These are phyloP conservation scores for Cryptocephalus primarius DNA, from an alignment of 2,888 invertebrate genomes.

Conservation along the genomic window DNA sequence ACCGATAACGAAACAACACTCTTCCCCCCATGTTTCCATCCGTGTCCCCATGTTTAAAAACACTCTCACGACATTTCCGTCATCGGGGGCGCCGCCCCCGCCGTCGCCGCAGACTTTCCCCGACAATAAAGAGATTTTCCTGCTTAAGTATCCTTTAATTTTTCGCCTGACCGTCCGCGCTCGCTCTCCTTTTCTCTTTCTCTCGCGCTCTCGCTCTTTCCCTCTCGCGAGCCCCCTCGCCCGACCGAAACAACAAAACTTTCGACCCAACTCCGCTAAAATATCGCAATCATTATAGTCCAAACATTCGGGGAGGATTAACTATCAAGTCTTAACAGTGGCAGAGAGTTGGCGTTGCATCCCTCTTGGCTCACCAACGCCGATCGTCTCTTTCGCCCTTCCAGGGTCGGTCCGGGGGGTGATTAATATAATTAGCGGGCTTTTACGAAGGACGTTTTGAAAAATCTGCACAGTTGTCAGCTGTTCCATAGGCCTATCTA, in stretches of 20 bases:
- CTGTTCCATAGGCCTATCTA: too few relatives aligned
- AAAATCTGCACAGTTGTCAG: too few relatives aligned
- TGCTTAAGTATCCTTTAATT: slow-evolving; percentile 3
- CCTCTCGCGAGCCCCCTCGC: not conserved
- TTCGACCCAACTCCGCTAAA: slow-evolving; percentile 16
- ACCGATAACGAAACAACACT: too few relatives aligned
- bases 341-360: slow-evolving; percentile 12
- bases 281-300: slow-evolving; percentile 29
- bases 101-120: too few relatives aligned
- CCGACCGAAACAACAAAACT: slow-evolving; percentile 5
- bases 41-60: too few relatives aligned
- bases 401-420: not conserved
- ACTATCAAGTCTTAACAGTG: slow-evolving; percentile 26
- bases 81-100: too few relatives aligned
- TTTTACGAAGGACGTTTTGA: too few relatives aligned
- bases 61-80: too few relatives aligned
- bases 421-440: too few relatives aligned
- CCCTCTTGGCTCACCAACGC: slow-evolving; percentile 1
- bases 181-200: too few relatives aligned
- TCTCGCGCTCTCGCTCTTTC: not conserved
- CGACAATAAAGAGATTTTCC: not conserved
- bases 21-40: too few relatives aligned
- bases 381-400: slow-evolving; percentile 5
- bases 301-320: slow-evolving; percentile 28
- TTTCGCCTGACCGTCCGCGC: slow-evolving; percentile 2